Evolutionary conservation across 2,113 vertebrate species (phyloP), one percentile per base, ranked within the genome.

Genomic region (Motacilla tschutschensis): DNA sequence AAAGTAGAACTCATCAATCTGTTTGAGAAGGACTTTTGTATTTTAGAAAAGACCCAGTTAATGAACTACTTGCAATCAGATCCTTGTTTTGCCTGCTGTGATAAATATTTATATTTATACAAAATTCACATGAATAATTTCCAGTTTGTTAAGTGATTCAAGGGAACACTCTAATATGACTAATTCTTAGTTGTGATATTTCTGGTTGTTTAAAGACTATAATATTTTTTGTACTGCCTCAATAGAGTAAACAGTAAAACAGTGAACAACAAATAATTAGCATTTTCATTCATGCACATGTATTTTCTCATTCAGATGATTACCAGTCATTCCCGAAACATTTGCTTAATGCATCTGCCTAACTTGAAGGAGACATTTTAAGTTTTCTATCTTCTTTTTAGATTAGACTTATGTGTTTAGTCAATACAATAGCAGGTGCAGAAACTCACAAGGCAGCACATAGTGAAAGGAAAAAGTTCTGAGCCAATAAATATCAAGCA

Each of bases 41-140:
- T 83, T 77, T 89, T 67, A 69, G 16, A 67, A 78, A 92, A 78
- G 10, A 9, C 19, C 1, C 3, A 53, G 17, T 57, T 79, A 69
- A 88, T 59, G 0, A 92, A 50, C 60, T 79, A 80, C 24, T 50
- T 88, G 29, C 21, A 88, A 53, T 85, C 59, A 89, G 48, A 72
- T 12, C 9, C 14, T 69, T 83, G n/a, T 33, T 95, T 91, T 69
- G 5, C 12, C 29, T 76, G 36, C 36, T 79, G 43, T 72, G 83
- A 78, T 78, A 83, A 64, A 69, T 90, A 84, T 81, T 86, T 87
- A 41, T 48, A 77, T 76, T 93, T 83, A 66, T 76, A 65, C 19
- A 46, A 64, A 64, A 29, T 53, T 81, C 66, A 14, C 21, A 82
- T 82, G 22, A 94, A 83, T 81, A 79, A 74, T 75, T 83, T 80